phyloP scores from a whole-genome alignment of 2,888 invertebrate species.

The Coremacera marginata region DNA sequence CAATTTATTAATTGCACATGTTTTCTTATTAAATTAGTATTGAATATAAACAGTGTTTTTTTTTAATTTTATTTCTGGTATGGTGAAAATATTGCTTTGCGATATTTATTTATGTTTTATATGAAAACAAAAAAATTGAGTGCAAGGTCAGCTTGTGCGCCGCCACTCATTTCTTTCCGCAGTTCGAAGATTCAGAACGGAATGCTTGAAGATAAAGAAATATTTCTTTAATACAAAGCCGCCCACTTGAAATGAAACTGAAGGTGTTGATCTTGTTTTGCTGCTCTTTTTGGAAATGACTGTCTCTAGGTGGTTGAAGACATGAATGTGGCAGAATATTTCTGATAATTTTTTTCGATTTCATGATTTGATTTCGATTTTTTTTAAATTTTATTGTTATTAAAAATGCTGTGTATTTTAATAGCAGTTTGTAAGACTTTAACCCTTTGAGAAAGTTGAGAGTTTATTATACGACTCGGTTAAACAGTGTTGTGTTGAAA shows the following conservation, averaged over 20 bases:
- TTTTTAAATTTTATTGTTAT: background rate
- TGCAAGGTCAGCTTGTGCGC: background rate
- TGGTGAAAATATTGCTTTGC: background rate
- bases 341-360: background rate
- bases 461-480: too few species aligned
- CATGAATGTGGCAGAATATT: background rate
- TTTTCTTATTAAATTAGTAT: background rate
- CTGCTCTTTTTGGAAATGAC: background rate
- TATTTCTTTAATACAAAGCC: background rate
- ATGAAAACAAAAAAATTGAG: slow-evolving; percentile 2
- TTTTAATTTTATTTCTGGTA: background rate
- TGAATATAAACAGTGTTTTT: background rate
- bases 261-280: background rate
- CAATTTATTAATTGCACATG: background rate
- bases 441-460: background rate
- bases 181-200: background rate
- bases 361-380: background rate
- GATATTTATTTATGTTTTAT: background rate
- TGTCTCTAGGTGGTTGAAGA: background rate
- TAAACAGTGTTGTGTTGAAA: too few species aligned
- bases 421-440: background rate
- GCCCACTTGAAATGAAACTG: slow-evolving; percentile 9
- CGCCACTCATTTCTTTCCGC: background rate
- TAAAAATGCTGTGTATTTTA: background rate
- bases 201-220: too few species aligned